Evolutionary conservation across 2,888 invertebrate genomes (phyloP), one percentile per base, ranked within the genome.

Genomic region (Deroplatys truncata): DNA sequence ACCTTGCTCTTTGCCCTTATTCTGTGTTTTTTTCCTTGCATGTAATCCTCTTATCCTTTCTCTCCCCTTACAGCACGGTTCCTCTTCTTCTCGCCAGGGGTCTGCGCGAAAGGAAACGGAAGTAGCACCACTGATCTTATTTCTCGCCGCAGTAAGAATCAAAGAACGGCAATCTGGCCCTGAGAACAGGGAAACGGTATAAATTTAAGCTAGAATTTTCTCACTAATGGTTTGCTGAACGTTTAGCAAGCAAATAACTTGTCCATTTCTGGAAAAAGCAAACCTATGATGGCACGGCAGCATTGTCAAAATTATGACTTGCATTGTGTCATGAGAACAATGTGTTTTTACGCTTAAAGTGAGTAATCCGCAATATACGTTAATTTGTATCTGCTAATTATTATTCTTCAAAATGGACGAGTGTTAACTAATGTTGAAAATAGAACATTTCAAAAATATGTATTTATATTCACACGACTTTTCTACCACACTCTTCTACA

Each of bases 21-120:
- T 82, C 86, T 82, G 82, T 86, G 56, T 86, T 86, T 82, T 86
- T 82, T 72, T 82, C 82, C 82, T 86, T 82, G 82, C 82, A 31
- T 86, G 31, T 86, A 86, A 86, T 86, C 86, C 86, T 86, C 86
- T 86, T 86, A 86, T 86, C 86, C 86, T 28, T 28, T 86, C 56
- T 86, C 31, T 28, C 56, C 35, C 84, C 84, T 85, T 43, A 1
- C 84, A 25, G 16, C 56, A 20, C 56, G 56, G 20, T 20, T 72
- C 56, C 56, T 72, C 56, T 20, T 72, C 56, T 72, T 72, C 25
- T 72, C 56, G 56, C 56, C 56, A 72, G 56, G 56, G 56, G 56
- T 72, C 56, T 25, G 56, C 7, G 56, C 56, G 20, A 72, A 72
- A 72, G 56, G 56, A 72, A 72, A 72, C 56, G 56, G 56, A 72